Percentiles rank a stretch among this genome's conserved stretches.
These are phyloP conservation scores for Temnothorax rugatulus DNA, from an alignment of 2,888 invertebrate species.

Conservation along the genomic window DNA sequence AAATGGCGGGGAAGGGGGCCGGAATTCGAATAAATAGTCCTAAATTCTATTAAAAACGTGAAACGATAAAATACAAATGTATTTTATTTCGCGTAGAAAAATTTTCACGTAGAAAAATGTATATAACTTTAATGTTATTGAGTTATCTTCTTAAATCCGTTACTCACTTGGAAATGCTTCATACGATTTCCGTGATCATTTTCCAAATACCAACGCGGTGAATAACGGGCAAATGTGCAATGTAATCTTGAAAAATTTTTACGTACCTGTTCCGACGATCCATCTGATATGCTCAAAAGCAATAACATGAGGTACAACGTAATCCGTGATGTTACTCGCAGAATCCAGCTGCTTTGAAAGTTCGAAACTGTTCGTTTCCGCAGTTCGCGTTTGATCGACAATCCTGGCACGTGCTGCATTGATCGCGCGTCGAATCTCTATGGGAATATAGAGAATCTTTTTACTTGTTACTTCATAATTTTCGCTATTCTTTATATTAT, in stretches of 20 bases:
- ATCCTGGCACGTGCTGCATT: conserved; percentile 88
- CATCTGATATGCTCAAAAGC: conserved; percentile 90
- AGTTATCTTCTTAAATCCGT: conserved; percentile 23
- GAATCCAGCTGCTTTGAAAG: conserved; percentile 86
- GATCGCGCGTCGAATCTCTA: conserved; percentile 89
- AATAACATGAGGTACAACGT: conserved; percentile 84
- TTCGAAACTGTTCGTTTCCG: conserved; percentile 89
- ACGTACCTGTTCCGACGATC: conserved; percentile 89
- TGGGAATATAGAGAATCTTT: conserved; percentile 28
- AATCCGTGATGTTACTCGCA: conserved; percentile 76
- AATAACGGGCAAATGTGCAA: conserved; percentile 32
- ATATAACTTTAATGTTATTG: neutral
- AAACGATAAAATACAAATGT: neutral
- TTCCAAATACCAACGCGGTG: conserved; percentile 10
- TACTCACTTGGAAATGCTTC: neutral
- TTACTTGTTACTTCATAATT: conserved; percentile 4
- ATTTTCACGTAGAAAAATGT: neutral
- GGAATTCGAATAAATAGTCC: neutral
- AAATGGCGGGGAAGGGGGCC: neutral
- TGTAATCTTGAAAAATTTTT: conserved; percentile 37
- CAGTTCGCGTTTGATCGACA: conserved; percentile 88
- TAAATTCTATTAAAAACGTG: neutral
- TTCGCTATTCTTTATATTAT: neutral
- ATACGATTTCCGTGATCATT: neutral
- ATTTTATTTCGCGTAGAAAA: neutral